Evolutionary conservation across 1,140 invertebrate genomes (phyloP).

Genomic region (Polypedilum pembai): DNA sequence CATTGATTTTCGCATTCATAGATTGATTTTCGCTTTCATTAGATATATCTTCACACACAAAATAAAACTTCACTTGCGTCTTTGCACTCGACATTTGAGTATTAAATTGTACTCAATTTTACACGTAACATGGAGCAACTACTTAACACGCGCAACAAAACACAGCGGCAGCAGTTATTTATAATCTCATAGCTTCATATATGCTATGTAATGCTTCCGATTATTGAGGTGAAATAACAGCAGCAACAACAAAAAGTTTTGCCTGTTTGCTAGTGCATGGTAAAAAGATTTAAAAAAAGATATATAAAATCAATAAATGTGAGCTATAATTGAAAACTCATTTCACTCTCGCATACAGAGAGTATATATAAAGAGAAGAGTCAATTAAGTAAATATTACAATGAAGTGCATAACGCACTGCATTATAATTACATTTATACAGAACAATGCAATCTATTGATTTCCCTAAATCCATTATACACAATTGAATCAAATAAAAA

Average conservation of each 20-base stretch:
- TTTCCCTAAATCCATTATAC: too few relatives aligned
- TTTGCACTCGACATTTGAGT: too few relatives aligned
- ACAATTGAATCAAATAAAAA: too few relatives aligned
- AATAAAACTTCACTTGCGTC: too few relatives aligned
- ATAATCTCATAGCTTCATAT: background rate
- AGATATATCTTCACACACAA: background rate
- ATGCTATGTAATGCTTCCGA: background rate
- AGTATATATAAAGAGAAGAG: too few relatives aligned
- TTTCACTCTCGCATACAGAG: too few relatives aligned
- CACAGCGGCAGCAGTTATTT: background rate
- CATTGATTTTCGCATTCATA: too few relatives aligned
- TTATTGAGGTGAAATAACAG: background rate
- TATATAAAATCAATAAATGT: too few relatives aligned
- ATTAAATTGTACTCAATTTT: background rate
- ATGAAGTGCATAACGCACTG: too few relatives aligned
- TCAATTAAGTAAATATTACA: too few relatives aligned
- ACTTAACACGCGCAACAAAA: background rate
- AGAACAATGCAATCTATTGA: too few relatives aligned
- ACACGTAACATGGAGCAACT: background rate
- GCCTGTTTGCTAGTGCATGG: background rate
- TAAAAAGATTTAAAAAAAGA: background rate
- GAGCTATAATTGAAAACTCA: background rate
- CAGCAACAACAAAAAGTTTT: background rate
- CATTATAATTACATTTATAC: too few relatives aligned
- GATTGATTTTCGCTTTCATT: slow-evolving; percentile 1